These are phyloP conservation scores for Toxonevra muliebris DNA, from an alignment of 2,888 invertebrate genomes.

Conservation along the genomic window DNA sequence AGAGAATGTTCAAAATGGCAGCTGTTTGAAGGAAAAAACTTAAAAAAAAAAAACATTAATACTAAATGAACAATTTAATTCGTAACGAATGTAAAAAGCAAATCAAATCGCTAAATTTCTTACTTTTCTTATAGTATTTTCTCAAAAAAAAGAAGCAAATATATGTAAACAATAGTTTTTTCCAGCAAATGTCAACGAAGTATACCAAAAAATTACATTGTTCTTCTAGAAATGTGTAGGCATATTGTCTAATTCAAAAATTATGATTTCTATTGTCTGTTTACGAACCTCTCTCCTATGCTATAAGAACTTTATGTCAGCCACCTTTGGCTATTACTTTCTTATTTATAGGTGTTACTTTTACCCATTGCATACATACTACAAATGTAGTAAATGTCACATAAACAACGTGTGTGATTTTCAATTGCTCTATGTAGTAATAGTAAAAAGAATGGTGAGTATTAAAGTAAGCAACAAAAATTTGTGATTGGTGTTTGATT, in stretches of 20 bases:
- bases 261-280: slow-evolving; percentile 51
- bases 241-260: slow-evolving; percentile 31
- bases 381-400: slow-evolving; percentile 33
- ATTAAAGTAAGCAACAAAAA: no score
- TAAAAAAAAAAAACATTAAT: no score
- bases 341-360: slow-evolving; percentile 46
- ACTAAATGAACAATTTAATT: no score
- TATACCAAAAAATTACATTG: no score
- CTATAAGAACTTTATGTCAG: no score
- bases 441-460: no score
- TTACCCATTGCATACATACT: background rate
- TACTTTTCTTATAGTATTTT: slow-evolving; percentile 49
- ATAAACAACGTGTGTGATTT: slow-evolving; percentile 39
- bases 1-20: no score
- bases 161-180: background rate
- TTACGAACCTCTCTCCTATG: background rate
- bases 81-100: slow-evolving; percentile 37
- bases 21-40: no score
- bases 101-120: slow-evolving; percentile 52
- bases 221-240: background rate
- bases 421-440: no score
- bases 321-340: slow-evolving; percentile 47
- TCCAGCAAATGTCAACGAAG: no score
- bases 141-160: slow-evolving; percentile 12
- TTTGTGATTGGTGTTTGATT: no score